Percentiles rank a stretch among this genome's conserved stretches.
Conservation (phyloP, 2,113 vertebrate genomes). For the Cichladusa arquata region DNA sequence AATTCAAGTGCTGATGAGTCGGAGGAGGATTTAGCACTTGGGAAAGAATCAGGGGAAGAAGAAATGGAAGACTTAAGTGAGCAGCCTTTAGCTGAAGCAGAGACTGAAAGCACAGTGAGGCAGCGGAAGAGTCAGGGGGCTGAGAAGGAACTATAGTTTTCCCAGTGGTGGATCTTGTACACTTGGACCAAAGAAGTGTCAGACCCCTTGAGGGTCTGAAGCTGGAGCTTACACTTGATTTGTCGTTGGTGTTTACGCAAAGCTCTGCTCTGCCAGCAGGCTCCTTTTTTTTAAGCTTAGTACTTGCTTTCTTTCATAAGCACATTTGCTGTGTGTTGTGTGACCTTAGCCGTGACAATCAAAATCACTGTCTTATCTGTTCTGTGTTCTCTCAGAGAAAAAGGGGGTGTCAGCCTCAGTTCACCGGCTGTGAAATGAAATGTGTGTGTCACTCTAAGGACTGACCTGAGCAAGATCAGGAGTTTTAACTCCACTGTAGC, state of each 20-base stretch:
- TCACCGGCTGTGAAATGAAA: not conserved
- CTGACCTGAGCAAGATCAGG: not conserved
- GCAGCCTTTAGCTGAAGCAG: not conserved
- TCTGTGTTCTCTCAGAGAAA: not conserved
- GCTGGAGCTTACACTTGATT: conserved; percentile 61
- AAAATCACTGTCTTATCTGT: not conserved
- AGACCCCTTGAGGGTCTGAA: not conserved
- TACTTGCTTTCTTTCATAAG: conserved; percentile 27
- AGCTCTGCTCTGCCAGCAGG: conserved; percentile 43
- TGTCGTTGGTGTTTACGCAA: conserved; percentile 52
- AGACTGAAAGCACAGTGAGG: conserved; percentile 69
- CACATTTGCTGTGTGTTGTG: not conserved
- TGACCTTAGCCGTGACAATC: conserved; percentile 63
- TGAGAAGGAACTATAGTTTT: conserved; percentile 47
- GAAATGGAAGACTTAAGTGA: conserved; percentile 20
- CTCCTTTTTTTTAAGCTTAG: conserved; percentile 29
- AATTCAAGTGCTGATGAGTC: conserved; percentile 42
- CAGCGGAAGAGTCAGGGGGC: conserved; percentile 74
- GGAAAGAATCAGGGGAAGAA: conserved; percentile 48
- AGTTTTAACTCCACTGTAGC: not conserved
- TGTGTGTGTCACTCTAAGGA: not conserved
- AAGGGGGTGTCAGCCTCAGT: not conserved
- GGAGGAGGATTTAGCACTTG: conserved; percentile 67
- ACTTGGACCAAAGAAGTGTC: conserved; percentile 65
- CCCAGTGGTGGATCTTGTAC: not conserved